Conservation (phyloP, 2,113 vertebrate genomes). For the Salvelinus alpinus region DNA sequence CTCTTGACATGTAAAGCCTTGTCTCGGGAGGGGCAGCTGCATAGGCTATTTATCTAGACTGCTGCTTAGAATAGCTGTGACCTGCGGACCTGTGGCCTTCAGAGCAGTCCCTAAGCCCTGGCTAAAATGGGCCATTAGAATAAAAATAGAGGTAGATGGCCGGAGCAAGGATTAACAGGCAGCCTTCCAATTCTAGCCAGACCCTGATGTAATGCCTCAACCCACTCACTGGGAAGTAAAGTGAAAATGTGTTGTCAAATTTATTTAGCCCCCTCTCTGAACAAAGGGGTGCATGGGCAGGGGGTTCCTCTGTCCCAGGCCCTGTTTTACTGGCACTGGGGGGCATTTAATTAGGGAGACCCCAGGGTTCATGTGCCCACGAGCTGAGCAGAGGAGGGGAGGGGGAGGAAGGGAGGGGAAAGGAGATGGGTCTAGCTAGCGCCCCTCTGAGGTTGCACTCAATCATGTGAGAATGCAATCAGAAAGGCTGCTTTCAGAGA, state of each 20-base stretch:
- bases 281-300: slow-evolving; percentile 63
- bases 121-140: slow-evolving; percentile 46
- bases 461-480: no score
- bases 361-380: slow-evolving; percentile 72
- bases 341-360: slow-evolving; percentile 82
- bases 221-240: slow-evolving; percentile 61
- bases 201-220: slow-evolving; percentile 69
- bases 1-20: slow-evolving; percentile 28
- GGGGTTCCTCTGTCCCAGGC: slow-evolving; percentile 55
- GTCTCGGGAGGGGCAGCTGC: slow-evolving; percentile 22
- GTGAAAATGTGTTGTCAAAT: slow-evolving; percentile 74
- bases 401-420: no score
- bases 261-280: slow-evolving; percentile 55
- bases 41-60: background rate
- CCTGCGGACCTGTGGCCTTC: slow-evolving; percentile 8
- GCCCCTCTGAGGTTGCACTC: no score
- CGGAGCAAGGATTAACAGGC: slow-evolving; percentile 67
- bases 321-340: slow-evolving; percentile 57
- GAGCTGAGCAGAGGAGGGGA: slow-evolving; percentile 63
- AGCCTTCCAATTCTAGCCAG: slow-evolving; percentile 46
- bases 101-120: slow-evolving; percentile 32
- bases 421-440: no score
- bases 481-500: no score
- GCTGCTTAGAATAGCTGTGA: slow-evolving; percentile 7
- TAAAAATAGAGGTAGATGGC: slow-evolving; percentile 57